phyloP scores from a whole-genome alignment of 2,113 vertebrate genomes.

The Paedocypris sp. region DNA sequence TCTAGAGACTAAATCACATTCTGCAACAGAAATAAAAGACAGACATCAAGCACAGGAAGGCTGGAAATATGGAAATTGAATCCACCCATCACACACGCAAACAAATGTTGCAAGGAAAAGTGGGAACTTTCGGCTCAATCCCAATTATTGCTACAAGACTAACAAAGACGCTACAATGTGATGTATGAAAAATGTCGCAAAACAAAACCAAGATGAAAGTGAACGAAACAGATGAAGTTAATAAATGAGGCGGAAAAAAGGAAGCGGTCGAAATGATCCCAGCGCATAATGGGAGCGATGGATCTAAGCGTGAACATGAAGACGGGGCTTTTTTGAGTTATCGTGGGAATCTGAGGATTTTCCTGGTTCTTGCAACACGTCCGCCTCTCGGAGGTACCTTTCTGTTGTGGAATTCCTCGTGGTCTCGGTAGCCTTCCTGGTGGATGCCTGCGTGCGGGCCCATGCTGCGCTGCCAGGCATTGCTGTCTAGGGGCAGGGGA shows the following conservation, averaged over 20 bases:
- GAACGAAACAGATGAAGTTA: neutral
- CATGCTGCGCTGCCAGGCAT: slow-evolving; percentile 76
- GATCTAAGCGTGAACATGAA: too few relatives aligned
- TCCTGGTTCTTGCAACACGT: neutral
- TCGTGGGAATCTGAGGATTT: neutral
- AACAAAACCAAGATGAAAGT: neutral
- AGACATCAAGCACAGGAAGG: too few relatives aligned
- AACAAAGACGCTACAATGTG: neutral
- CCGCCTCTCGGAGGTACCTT: slow-evolving; percentile 52
- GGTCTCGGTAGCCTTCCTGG: slow-evolving; percentile 61
- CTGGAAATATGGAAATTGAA: too few relatives aligned
- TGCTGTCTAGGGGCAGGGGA: slow-evolving; percentile 72
- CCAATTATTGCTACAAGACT: neutral
- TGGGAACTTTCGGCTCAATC: neutral
- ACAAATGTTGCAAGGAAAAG: neutral
- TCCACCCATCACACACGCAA: neutral
- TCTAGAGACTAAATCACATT: too few relatives aligned
- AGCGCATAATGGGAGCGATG: too few relatives aligned
- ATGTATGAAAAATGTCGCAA: too few relatives aligned
- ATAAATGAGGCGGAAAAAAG: neutral
- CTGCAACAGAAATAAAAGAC: too few relatives aligned
- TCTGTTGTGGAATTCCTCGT: slow-evolving; percentile 53
- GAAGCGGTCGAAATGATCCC: neutral
- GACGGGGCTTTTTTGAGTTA: neutral
- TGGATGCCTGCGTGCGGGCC: slow-evolving; percentile 62